phyloP scores from a whole-genome alignment of 2,888 invertebrate species.

The Habroteleia sp. region DNA sequence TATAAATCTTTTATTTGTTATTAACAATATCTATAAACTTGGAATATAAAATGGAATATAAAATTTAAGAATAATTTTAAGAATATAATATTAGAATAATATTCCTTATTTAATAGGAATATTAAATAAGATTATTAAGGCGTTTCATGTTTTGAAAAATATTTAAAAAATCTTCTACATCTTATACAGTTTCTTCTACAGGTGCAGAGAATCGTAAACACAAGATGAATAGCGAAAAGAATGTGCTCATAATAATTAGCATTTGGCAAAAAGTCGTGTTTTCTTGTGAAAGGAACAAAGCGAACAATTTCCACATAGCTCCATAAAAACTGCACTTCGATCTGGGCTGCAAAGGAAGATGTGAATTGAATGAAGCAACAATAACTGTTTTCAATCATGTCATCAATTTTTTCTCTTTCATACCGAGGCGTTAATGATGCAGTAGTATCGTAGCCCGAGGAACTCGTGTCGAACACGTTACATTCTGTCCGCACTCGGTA shows the following conservation, averaged over 20 bases:
- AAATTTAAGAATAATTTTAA: too few relatives aligned
- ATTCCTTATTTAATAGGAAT: too few relatives aligned
- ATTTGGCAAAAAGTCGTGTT: constrained; percentile 4
- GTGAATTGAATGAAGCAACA: constrained; percentile 52
- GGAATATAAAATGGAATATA: too few relatives aligned
- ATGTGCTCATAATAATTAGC: constrained; percentile 39
- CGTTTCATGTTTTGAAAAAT: too few relatives aligned
- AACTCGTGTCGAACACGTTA: constrained; percentile 52
- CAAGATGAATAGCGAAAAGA: constrained; percentile 3
- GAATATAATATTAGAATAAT: too few relatives aligned
- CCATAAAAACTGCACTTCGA: constrained; percentile 17
- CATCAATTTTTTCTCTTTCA: constrained; percentile 52
- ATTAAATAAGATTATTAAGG: too few relatives aligned
- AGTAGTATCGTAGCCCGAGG: constrained; percentile 29
- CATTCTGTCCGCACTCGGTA: constrained; percentile 30
- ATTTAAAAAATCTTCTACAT: too few relatives aligned
- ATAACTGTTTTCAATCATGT: constrained; percentile 57
- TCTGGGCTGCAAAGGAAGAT: constrained; percentile 35
- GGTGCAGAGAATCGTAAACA: constrained; percentile 1
- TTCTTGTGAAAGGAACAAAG: constrained; percentile 15
- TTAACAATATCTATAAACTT: too few relatives aligned
- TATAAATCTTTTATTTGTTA: too few relatives aligned
- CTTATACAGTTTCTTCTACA: too few relatives aligned
- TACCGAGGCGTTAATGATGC: constrained; percentile 53
- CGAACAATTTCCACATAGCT: neutral